Conservation (phyloP, 1,140 invertebrate species). For the Plectus sambesii region DNA sequence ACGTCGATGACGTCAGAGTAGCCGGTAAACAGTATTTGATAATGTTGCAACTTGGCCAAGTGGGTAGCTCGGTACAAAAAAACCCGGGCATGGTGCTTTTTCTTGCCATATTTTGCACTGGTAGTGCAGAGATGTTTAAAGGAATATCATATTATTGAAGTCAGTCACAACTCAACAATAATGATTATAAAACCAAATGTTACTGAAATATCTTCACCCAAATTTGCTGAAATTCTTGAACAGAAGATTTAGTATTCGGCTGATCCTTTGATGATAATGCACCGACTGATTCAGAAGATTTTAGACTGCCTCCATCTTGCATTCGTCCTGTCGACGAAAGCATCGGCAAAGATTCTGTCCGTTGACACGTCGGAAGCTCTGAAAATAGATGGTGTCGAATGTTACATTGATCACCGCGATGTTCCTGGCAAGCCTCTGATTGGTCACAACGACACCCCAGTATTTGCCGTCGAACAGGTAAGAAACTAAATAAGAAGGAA, state of each 20-base stretch:
- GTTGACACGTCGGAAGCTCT: constrained; percentile 31
- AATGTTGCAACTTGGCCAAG: no score
- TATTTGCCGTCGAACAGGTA: constrained; percentile 59
- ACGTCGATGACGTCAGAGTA: constrained; percentile 73
- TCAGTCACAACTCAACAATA: no score
- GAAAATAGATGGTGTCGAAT: constrained; percentile 57
- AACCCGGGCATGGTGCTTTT: no score
- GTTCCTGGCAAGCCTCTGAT: constrained; percentile 60
- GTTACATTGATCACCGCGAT: constrained; percentile 61
- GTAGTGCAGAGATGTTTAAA: no score
- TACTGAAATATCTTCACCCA: no score
- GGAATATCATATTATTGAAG: no score
- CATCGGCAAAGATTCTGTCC: constrained; percentile 53
- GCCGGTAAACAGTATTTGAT: no score
- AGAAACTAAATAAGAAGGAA: neutral
- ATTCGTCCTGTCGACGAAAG: constrained; percentile 51
- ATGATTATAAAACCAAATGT: no score
- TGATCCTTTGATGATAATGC: constrained; percentile 60
- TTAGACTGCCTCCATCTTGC: constrained; percentile 61
- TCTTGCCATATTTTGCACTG: no score
- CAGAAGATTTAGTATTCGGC: no score
- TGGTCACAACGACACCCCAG: constrained; percentile 59
- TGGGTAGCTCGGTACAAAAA: no score
- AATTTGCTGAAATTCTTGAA: no score
- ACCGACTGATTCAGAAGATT: constrained; percentile 62